Base-by-base conservation (phyloP, 2,888 invertebrate genomes). In the Laspeyria flexula region DNA sequence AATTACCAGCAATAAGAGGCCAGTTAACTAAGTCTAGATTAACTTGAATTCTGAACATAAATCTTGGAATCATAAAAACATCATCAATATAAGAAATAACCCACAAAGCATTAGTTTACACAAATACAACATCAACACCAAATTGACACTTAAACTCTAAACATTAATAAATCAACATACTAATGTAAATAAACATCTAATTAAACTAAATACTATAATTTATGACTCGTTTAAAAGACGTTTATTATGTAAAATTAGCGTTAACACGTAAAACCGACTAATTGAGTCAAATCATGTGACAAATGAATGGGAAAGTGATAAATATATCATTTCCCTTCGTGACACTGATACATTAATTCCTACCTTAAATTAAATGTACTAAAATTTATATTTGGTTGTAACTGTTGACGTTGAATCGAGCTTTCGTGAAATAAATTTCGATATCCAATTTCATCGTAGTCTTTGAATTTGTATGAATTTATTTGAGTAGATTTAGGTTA, bases 281-380 rank as follows among this genome's bases (percentile, higher is more conserved):
- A 77, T 77, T 76, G 73, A 71, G 65, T 68, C 57, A 69, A 75
- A 74, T 71, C 67, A 66, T 47, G 73, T 70, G 75, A 77, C 76
- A 77, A 72, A 71, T 44, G 16, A 61, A 59, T 52, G 43, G 52
- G 49, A 62, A 62, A 61, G 65, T 62, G 66, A 72, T 60, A 65
- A 60, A 73, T 59, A 55, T 40, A 42, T 60, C 56, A 41, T 62
- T 64, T 65, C 63, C 44, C 39, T 53, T 50, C 41, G 30, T 12
- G 11, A n/a, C 7, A 1, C 3, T 5, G 7, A 7, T 15, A 45
- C 37, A 18, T 29, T 9, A 60, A 55, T 44, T 49, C 38, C 12
- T 27, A 23, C 46, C 33, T 51, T 57, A 39, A 11, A 0, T 0
- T 1, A 0, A 6, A 27, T 1, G 0, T 1, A 2, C 23, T 15